A percentile compares a stretch with the other conserved stretches of the same genome.
Conservation (phyloP, 30 jellyfish, hydroid and myxozoan genomes). For the Hydractinia echinata region DNA sequence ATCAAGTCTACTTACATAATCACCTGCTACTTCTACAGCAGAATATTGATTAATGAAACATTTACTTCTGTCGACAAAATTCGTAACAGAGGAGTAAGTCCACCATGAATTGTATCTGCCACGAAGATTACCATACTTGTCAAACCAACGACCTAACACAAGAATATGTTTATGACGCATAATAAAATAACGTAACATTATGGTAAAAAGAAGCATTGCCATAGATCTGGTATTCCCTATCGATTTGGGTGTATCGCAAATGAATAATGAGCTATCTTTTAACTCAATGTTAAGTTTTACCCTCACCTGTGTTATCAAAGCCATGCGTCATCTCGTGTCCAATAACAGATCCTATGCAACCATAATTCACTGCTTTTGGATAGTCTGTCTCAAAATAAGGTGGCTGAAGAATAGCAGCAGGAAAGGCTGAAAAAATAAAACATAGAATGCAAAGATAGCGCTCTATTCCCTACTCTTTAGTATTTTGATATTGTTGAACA, state of each 20-base stretch:
- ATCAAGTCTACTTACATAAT: neutral
- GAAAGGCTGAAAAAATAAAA: slow-evolving; percentile 56
- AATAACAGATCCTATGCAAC: slow-evolving; percentile 86
- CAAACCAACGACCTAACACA: slow-evolving; percentile 58
- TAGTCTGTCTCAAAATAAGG: slow-evolving; percentile 70
- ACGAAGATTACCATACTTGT: slow-evolving; percentile 63
- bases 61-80: slow-evolving; percentile 32
- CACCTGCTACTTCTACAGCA: slow-evolving; percentile 29
- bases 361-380: slow-evolving; percentile 79
- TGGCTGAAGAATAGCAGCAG: slow-evolving; percentile 96
- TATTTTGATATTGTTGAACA: too few species aligned
- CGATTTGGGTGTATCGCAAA: too few species aligned
- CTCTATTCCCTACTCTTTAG: too few species aligned
- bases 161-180: neutral
- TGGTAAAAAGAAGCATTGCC: too few species aligned
- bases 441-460: neutral
- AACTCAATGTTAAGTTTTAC: neutral
- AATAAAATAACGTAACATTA: too few species aligned
- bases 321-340: slow-evolving; percentile 95
- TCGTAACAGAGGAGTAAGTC: slow-evolving; percentile 38
- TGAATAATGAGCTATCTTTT: too few species aligned
- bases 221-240: too few species aligned
- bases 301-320: slow-evolving; percentile 72
- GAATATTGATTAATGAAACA: slow-evolving; percentile 65
- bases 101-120: slow-evolving; percentile 60